These are phyloP conservation scores for Passerculus sandwichensis DNA, from an alignment of 2,797 vertebrate genomes.

Conservation along the genomic window DNA sequence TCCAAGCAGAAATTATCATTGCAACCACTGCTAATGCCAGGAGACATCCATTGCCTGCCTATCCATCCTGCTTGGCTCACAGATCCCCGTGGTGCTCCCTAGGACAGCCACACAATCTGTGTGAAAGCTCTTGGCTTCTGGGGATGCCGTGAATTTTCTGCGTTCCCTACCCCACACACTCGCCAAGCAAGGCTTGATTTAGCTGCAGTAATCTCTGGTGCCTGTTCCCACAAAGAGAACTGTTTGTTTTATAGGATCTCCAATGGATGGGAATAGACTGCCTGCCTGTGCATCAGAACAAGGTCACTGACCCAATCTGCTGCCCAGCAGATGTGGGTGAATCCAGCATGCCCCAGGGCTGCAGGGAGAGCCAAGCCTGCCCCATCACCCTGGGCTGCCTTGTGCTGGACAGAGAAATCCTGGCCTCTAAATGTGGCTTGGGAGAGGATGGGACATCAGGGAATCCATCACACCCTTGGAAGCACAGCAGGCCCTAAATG, in stretches of 20 bases:
- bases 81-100: neutral
- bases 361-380: neutral
- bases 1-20: neutral
- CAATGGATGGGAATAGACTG: neutral
- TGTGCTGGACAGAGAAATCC: neutral
- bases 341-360: neutral
- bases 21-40: neutral
- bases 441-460: neutral
- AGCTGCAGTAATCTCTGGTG: conserved; percentile 11
- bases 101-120: neutral
- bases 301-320: neutral
- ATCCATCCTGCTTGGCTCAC: neutral
- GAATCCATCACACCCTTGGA: neutral
- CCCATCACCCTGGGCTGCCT: neutral
- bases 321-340: neutral
- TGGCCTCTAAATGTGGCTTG: neutral
- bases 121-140: neutral
- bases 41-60: neutral
- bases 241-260: conserved; percentile 12
- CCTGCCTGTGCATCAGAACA: neutral
- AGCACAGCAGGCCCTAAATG: neutral
- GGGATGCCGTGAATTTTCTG: conserved; percentile 17
- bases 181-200: neutral
- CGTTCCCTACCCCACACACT: neutral
- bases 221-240: neutral